Evolutionary conservation across 2,888 invertebrate species (phyloP).

Genomic region (Amphipyra berbera): DNA sequence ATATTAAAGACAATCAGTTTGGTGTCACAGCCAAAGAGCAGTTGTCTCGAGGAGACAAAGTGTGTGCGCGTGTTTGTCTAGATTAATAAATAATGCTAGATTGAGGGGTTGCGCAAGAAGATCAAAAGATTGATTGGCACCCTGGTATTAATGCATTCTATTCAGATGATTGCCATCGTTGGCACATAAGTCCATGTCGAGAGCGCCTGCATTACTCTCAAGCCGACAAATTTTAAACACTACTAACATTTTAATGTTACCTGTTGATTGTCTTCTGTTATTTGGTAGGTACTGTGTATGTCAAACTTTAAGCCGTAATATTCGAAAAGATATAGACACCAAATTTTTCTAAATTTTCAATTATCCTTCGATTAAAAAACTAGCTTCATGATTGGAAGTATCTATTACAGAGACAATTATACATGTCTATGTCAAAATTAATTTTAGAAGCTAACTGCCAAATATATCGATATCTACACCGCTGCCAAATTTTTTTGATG

Average conservation of each 20-base stretch:
- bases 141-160: slow-evolving; percentile 72
- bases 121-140: slow-evolving; percentile 81
- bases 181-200: slow-evolving; percentile 65
- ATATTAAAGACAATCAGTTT: slow-evolving; percentile 61
- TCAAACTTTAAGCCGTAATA: not conserved
- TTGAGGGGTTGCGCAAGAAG: slow-evolving; percentile 76
- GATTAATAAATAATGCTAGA: slow-evolving; percentile 75
- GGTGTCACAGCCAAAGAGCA: slow-evolving; percentile 62
- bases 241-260: not conserved
- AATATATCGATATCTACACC: slow-evolving; percentile 53
- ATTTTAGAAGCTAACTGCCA: slow-evolving; percentile 60
- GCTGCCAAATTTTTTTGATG: slow-evolving; percentile 64
- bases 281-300: too few species aligned
- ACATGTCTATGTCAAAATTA: slow-evolving; percentile 35
- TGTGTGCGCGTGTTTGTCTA: slow-evolving; percentile 66
- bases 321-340: not conserved
- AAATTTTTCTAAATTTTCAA: not conserved
- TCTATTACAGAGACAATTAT: slow-evolving; percentile 9
- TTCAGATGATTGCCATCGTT: slow-evolving; percentile 76
- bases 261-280: slow-evolving; percentile 11
- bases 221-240: slow-evolving; percentile 72
- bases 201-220: slow-evolving; percentile 71
- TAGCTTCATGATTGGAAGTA: not conserved
- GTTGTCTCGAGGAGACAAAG: slow-evolving; percentile 65
- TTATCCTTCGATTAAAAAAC: not conserved